These are phyloP conservation scores for Gymnoscelis rufifasciata DNA, from an alignment of 2,888 invertebrate genomes.

Conservation along the genomic window DNA sequence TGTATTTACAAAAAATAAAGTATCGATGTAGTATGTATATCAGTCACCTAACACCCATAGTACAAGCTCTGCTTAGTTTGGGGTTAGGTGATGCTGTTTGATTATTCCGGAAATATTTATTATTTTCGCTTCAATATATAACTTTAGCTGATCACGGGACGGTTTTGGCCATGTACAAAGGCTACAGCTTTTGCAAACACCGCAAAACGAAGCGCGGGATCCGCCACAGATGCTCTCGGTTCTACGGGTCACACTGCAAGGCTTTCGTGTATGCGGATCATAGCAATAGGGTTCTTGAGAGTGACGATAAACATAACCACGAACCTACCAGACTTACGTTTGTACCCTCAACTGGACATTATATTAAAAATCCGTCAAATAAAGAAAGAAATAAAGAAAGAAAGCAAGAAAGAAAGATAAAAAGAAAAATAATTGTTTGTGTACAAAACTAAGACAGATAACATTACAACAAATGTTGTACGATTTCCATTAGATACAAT, in stretches of 20 bases:
- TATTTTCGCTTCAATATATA: slow-evolving; percentile 1
- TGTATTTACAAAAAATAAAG: no score
- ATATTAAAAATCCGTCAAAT: background rate
- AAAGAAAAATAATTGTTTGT: no score
- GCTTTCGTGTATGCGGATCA: slow-evolving; percentile 2
- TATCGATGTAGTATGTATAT: no score
- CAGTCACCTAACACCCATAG: no score
- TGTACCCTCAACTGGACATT: background rate
- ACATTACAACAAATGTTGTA: no score
- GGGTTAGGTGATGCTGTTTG: background rate
- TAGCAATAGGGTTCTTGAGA: background rate
- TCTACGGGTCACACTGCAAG: slow-evolving; percentile 3
- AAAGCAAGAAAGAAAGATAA: background rate
- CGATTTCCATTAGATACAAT: no score
- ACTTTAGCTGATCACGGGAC: slow-evolving; percentile 11
- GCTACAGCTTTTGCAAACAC: slow-evolving; percentile 29
- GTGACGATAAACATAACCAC: slow-evolving; percentile 1
- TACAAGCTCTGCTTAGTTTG: no score
- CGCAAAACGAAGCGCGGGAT: slow-evolving; percentile 8
- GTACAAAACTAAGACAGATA: no score
- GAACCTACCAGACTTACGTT: background rate
- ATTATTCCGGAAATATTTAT: no score
- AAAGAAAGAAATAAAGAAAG: background rate
- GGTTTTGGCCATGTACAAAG: slow-evolving; percentile 29
- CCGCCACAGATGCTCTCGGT: slow-evolving; percentile 11